Evolutionary conservation across 2,797 vertebrate species (phyloP).

Genomic region (Trachops cirrhosus): DNA sequence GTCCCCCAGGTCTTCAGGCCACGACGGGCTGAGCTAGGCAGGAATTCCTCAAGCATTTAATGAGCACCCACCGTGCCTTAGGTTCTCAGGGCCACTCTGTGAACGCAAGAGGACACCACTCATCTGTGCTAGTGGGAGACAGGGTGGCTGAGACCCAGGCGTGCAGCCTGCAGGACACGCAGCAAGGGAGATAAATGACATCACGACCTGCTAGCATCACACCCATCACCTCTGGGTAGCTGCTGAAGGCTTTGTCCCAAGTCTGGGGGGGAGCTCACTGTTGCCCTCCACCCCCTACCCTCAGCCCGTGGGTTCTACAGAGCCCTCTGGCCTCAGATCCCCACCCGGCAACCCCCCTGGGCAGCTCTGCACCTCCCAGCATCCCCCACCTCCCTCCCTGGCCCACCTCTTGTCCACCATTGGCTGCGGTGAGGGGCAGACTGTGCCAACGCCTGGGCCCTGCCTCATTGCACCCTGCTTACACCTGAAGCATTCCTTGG

Average conservation of each 20-base stretch:
- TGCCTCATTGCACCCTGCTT: neutral
- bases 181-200: fast-evolving
- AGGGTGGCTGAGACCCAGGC: fast-evolving
- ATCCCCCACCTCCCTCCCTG: neutral
- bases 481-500: neutral
- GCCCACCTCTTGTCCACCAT: fast-evolving
- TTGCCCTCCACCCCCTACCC: fast-evolving
- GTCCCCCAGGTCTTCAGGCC: neutral
- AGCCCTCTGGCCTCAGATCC: neutral
- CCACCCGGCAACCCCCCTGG: fast-evolving
- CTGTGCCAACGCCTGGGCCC: neutral
- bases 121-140: neutral
- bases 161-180: fast-evolving
- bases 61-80: too few species aligned
- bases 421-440: neutral
- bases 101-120: neutral
- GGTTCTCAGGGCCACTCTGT: neutral
- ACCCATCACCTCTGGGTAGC: neutral
- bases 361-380: neutral
- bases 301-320: neutral
- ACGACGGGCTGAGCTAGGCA: neutral
- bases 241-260: neutral
- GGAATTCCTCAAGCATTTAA: neutral
- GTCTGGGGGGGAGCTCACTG: neutral
- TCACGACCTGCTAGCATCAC: fast-evolving